Percentiles rank a stretch among this genome's conserved stretches.
phyloP scores from a whole-genome alignment of 2,113 vertebrate genomes.

The Lanius collurio region DNA sequence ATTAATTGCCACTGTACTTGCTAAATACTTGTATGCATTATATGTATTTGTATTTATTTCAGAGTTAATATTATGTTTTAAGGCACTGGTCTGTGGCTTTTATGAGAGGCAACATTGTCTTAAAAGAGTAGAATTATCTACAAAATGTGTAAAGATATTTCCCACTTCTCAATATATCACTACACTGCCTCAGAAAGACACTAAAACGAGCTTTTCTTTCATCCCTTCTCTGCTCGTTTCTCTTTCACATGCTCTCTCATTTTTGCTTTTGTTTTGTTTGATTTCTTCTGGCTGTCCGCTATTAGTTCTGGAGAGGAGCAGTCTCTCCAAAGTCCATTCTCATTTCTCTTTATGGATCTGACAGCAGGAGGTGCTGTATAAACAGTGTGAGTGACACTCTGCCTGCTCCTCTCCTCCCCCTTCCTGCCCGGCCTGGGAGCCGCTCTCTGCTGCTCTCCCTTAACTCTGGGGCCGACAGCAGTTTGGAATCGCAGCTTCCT shows the following conservation, averaged over 20 bases:
- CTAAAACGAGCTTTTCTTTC: not conserved
- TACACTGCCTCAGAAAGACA: not conserved
- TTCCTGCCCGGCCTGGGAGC: not conserved
- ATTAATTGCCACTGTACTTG: not conserved
- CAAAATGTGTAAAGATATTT: not conserved
- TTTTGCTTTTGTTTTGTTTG: constrained; percentile 4
- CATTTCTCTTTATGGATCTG: constrained; percentile 31
- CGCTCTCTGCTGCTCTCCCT: constrained; percentile 34
- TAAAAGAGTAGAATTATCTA: not conserved
- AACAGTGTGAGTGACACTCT: constrained; percentile 47
- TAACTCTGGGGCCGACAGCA: constrained; percentile 25
- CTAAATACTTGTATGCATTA: not conserved
- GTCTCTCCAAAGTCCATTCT: not conserved
- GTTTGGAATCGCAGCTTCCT: not conserved
- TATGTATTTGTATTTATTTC: not conserved
- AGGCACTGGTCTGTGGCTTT: not conserved
- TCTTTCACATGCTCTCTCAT: rapidly evolving
- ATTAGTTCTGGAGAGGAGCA: not conserved
- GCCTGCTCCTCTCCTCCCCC: not conserved
- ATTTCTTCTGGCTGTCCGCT: not conserved
- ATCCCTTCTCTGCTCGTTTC: not conserved
- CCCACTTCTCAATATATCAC: not conserved
- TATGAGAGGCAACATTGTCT: not conserved
- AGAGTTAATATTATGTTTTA: not conserved
- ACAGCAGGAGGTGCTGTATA: constrained; percentile 80